Percentiles rank a stretch among this genome's conserved stretches.
Evolutionary conservation across 2,888 invertebrate genomes (phyloP).

Genomic region (Miltochrista miniata): DNA sequence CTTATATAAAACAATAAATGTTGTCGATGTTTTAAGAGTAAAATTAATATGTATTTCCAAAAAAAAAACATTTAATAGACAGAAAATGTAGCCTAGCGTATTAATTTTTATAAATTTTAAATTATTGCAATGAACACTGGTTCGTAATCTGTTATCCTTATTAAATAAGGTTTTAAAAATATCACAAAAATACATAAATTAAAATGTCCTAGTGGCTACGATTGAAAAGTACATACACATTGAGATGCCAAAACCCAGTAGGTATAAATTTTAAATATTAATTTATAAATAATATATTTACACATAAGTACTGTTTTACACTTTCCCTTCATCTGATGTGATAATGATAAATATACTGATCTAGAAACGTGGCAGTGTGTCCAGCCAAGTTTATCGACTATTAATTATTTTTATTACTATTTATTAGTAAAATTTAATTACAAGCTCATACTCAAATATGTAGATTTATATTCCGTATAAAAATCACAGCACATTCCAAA

Average conservation of each 20-base stretch:
- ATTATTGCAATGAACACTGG: neutral
- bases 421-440: no score
- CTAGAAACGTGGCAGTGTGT: no score
- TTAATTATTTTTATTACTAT: no score
- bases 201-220: neutral
- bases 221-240: conserved; percentile 18
- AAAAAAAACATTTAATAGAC: neutral
- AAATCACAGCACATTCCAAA: no score
- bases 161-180: conserved; percentile 2
- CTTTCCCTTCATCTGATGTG: neutral
- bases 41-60: neutral
- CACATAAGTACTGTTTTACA: no score
- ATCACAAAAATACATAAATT: neutral
- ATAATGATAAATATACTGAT: no score
- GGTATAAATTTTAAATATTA: no score
- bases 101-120: neutral
- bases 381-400: no score
- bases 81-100: neutral
- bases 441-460: no score
- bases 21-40: conserved; percentile 16
- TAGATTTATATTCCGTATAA: no score
- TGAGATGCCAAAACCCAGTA: conserved; percentile 24
- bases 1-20: conserved; percentile 29
- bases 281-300: no score
- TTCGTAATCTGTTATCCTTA: neutral